phyloP scores from a whole-genome alignment of 2,888 invertebrate species.

The Ptychoptera albimana region DNA sequence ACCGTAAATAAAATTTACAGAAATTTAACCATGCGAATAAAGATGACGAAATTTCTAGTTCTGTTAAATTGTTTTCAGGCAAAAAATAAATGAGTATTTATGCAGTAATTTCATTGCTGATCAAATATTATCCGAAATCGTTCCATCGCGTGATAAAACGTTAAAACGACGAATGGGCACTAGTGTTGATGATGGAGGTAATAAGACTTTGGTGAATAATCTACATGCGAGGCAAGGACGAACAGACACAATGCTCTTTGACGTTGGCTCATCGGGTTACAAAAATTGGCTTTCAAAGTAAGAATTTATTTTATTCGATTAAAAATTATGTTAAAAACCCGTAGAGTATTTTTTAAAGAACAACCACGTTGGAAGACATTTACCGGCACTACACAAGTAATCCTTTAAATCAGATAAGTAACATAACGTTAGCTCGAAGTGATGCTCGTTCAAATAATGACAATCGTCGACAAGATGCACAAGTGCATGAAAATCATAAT shows the following conservation, averaged over 20 bases:
- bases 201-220: neutral
- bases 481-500: conserved; percentile 20
- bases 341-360: conserved; percentile 30
- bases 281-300: conserved; percentile 62
- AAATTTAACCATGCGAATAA: neutral
- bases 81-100: conserved; percentile 63
- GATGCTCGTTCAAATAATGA: conserved; percentile 3
- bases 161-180: conserved; percentile 13
- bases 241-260: conserved; percentile 37
- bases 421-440: conserved; percentile 27
- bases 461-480: conserved; percentile 12
- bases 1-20: neutral
- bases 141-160: neutral
- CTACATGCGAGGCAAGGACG: conserved; percentile 2
- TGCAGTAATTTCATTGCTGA: conserved; percentile 59
- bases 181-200: neutral
- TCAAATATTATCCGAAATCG: conserved; percentile 50
- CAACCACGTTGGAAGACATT: conserved; percentile 52
- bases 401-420: conserved; percentile 14
- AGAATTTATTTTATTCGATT: conserved; percentile 14
- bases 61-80: conserved; percentile 29
- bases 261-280: conserved; percentile 55
- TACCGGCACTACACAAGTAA: conserved; percentile 42
- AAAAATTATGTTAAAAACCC: neutral
- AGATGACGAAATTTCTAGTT: neutral